Percentiles rank a stretch among this genome's conserved stretches.
These are phyloP conservation scores for Circaetus gallicus DNA, from an alignment of 2,113 vertebrate species.

Conservation along the genomic window DNA sequence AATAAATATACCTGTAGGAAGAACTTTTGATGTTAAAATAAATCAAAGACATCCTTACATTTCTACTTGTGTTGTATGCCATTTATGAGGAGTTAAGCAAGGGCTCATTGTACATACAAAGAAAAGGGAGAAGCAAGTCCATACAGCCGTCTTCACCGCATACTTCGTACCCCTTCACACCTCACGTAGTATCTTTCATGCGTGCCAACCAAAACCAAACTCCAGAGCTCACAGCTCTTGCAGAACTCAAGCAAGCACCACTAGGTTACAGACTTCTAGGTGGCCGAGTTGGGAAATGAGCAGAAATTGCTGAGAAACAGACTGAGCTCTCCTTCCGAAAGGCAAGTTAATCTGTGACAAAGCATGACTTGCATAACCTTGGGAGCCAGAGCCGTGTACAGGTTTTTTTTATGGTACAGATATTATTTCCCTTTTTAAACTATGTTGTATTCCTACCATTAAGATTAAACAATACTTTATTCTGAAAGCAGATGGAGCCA, in stretches of 20 bases:
- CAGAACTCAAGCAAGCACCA: not conserved
- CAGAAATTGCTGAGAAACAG: not conserved
- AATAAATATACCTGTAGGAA: not conserved
- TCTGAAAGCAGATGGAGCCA: not conserved
- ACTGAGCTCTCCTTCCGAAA: not conserved
- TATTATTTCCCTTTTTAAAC: not conserved
- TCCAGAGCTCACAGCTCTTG: not conserved
- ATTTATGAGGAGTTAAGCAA: not conserved
- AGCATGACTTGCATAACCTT: not conserved
- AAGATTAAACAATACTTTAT: not conserved
- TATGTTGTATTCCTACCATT: not conserved
- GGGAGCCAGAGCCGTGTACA: not conserved
- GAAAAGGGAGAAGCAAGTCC: not conserved
- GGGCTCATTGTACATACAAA: rapidly evolving
- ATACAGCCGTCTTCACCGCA: not conserved
- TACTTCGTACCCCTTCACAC: not conserved
- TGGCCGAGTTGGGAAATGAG: rapidly evolving
- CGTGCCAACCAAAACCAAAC: not conserved
- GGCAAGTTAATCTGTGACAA: not conserved
- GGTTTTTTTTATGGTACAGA: rapidly evolving
- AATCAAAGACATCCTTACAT: not conserved
- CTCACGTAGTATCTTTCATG: no score
- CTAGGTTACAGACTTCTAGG: not conserved
- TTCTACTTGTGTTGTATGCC: no score
- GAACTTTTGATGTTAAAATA: not conserved